phyloP scores from a whole-genome alignment of 2,888 invertebrate species.

The Chymomyza amoena region DNA sequence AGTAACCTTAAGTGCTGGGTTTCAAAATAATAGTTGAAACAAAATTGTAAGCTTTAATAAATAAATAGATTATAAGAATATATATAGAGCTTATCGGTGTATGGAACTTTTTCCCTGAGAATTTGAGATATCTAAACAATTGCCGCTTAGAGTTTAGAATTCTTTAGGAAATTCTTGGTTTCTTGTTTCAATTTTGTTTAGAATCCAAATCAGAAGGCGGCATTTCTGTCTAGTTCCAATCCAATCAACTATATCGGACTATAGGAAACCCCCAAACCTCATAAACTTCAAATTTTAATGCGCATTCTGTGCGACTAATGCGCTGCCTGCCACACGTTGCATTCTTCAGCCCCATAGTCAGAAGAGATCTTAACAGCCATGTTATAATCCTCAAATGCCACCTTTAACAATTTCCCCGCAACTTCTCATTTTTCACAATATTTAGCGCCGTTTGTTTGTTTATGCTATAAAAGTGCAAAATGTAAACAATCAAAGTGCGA shows the following conservation, averaged over 20 bases:
- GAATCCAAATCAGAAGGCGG: too few species aligned
- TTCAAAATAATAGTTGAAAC: background rate
- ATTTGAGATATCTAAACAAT: too few species aligned
- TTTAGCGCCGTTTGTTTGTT: constrained; percentile 67
- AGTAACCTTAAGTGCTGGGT: background rate
- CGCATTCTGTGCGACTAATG: background rate
- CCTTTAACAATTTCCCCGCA: background rate
- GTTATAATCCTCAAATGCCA: background rate
- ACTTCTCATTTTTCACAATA: constrained; percentile 56
- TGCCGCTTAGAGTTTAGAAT: too few species aligned
- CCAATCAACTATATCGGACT: too few species aligned
- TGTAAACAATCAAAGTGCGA: constrained; percentile 76
- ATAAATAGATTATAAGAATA: background rate
- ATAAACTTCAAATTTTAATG: background rate
- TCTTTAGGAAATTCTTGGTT: too few species aligned
- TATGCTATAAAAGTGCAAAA: constrained; percentile 74
- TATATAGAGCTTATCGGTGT: background rate
- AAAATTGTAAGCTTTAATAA: too few species aligned
- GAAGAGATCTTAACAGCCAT: background rate
- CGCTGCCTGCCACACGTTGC: background rate
- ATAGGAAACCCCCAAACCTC: too few species aligned
- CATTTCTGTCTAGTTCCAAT: too few species aligned
- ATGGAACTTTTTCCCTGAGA: too few species aligned
- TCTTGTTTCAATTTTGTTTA: too few species aligned
- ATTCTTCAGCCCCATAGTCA: background rate